Evolutionary conservation across 1,140 invertebrate genomes (phyloP).

Genomic region (Philaenus spumarius): DNA sequence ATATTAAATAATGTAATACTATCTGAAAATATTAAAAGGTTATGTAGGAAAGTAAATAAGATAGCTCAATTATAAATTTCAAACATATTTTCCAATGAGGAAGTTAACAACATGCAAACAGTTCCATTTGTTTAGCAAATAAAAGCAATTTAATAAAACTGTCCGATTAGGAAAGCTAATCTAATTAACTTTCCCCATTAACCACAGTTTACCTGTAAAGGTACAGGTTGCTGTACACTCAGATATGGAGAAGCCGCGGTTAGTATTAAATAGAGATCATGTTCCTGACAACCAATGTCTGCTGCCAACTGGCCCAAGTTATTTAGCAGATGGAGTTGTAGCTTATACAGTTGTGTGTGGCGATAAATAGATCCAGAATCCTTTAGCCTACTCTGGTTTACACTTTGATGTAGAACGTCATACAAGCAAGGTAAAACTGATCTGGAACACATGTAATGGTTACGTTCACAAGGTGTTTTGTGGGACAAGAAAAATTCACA

Average conservation of each 20-base stretch:
- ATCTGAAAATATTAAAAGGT: too few relatives aligned
- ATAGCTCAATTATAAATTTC: too few relatives aligned
- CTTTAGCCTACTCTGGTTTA: constrained; percentile 50
- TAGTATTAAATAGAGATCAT: constrained; percentile 43
- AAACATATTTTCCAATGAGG: too few relatives aligned
- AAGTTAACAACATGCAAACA: too few relatives aligned
- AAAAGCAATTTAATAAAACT: too few relatives aligned
- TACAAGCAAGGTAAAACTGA: constrained; percentile 53
- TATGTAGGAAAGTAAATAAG: too few relatives aligned
- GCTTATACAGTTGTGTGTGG: constrained; percentile 50
- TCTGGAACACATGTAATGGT: constrained; percentile 41
- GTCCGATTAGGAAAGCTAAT: too few relatives aligned
- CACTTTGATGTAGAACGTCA: constrained; percentile 42
- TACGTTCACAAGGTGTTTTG: too few relatives aligned
- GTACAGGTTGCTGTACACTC: constrained; percentile 48
- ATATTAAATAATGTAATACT: too few relatives aligned
- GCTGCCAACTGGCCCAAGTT: constrained; percentile 44
- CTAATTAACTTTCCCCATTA: too few relatives aligned
- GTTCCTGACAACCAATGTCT: constrained; percentile 46
- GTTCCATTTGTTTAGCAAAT: too few relatives aligned
- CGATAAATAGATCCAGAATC: constrained; percentile 49
- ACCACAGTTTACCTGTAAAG: constrained; percentile 58
- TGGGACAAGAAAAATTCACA: too few relatives aligned
- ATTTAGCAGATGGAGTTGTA: constrained; percentile 49
- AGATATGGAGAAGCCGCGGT: constrained; percentile 46